phyloP scores from a whole-genome alignment of 2,888 invertebrate genomes.

The Noctua pronuba region DNA sequence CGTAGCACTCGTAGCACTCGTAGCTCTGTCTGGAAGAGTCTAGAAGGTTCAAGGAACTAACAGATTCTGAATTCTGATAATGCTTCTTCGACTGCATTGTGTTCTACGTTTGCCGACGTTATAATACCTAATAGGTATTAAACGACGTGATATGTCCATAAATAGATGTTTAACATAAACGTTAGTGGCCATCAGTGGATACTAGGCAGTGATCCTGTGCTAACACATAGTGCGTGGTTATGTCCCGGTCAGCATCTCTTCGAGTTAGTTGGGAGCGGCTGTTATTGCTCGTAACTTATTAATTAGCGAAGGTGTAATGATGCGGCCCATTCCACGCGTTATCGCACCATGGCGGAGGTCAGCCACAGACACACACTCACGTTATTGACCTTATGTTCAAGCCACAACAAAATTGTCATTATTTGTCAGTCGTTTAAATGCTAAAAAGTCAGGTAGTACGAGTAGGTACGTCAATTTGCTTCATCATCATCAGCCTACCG shows the following conservation, averaged over 20 bases:
- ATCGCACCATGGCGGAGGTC: neutral
- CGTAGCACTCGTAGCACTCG: slow-evolving; percentile 34
- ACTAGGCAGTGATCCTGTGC: slow-evolving; percentile 27
- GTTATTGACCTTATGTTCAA: neutral
- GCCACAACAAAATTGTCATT: neutral
- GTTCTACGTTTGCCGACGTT: neutral
- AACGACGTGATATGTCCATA: neutral
- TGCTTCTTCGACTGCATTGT: neutral
- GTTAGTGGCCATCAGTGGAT: neutral
- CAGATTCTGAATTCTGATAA: neutral
- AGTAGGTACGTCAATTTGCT: neutral
- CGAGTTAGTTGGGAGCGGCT: neutral
- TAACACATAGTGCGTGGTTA: slow-evolving; percentile 5
- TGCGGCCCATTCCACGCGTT: slow-evolving; percentile 9
- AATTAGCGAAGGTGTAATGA: slow-evolving; percentile 35
- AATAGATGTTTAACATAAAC: neutral
- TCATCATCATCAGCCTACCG: neutral
- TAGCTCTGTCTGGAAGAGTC: slow-evolving; percentile 4
- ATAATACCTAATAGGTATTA: neutral
- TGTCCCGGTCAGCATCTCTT: slow-evolving; percentile 11
- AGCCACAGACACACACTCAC: neutral
- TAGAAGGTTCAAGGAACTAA: neutral
- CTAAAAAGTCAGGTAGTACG: neutral
- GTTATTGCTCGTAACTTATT: slow-evolving; percentile 46
- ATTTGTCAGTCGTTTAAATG: neutral